phyloP scores from a whole-genome alignment of 2,113 vertebrate species.

The Leuciscus idus region DNA sequence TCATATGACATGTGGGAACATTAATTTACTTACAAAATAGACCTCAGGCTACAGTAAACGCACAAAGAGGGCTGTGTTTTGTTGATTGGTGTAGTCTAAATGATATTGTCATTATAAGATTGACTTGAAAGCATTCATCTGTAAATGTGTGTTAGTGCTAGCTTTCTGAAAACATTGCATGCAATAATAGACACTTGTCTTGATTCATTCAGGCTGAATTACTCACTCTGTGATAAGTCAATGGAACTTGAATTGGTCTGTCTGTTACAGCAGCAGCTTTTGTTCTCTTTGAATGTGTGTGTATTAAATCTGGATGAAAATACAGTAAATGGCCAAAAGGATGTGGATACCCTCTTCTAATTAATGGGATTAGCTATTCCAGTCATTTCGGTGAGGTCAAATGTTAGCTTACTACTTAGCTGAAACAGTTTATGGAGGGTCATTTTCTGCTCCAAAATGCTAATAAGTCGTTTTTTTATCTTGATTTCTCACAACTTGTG shows the following conservation, averaged over 20 bases:
- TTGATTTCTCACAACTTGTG: too few relatives aligned
- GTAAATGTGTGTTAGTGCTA: slow-evolving; percentile 15
- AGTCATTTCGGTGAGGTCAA: neutral
- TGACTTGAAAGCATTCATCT: neutral
- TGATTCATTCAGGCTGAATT: neutral
- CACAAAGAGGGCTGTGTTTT: neutral
- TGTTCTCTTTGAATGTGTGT: neutral
- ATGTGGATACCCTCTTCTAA: neutral
- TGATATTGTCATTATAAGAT: neutral
- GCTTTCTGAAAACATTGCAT: neutral
- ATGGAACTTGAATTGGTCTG: neutral
- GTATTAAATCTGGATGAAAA: neutral
- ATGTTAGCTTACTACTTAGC: neutral
- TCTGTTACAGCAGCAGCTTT: neutral
- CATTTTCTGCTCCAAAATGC: slow-evolving; percentile 1
- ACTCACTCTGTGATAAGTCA: neutral
- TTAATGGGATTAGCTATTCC: neutral
- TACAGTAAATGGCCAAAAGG: slow-evolving; percentile 2
- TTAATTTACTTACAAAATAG: slow-evolving; percentile 19
- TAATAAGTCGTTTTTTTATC: neutral
- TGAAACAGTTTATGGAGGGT: neutral
- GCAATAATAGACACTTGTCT: neutral
- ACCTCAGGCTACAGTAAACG: slow-evolving; percentile 13
- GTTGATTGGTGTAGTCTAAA: slow-evolving; percentile 10
- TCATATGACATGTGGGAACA: slow-evolving; percentile 20